Evolutionary conservation across 2,888 invertebrate genomes (phyloP), one percentile per base, ranked within the genome.

Genomic region (Mycalesis mineus): DNA sequence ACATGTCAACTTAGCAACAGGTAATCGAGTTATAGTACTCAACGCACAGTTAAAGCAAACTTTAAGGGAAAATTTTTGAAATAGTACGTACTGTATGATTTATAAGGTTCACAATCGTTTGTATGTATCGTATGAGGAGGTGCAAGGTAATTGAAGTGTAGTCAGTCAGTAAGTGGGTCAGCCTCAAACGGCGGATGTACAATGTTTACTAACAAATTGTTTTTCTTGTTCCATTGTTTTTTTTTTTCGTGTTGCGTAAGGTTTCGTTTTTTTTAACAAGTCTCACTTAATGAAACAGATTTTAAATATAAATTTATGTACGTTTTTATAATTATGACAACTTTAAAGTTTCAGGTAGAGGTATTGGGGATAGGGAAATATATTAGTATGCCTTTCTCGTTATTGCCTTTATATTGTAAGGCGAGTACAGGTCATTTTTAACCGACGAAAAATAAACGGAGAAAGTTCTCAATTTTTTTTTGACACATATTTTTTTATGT

Each of bases 161-260:
- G 31, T 44, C 40, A 36, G 50, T 40, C 50, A 52, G 56, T 51
- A 64, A 60, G 74, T 83, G 62, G 80, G 81, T 77, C 79, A 77
- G 65, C 64, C 60, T 67, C 66, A 71, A 72, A 72, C 73, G 73
- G 75, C 70, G 70, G 71, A 75, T 74, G 72, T 61, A 68, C 60
- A 60, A 63, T 82, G 80, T 83, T 84, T 84, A 83, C 79, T 74
- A 82, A 83, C 80, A 67, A 78, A 77, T 68, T 62, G 60, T 71
- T 73, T 68, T 62, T 67, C 63, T 65, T 68, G 70, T 50, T 75
- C 75, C 77, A 80, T 74, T 79, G 66, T 66, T 66, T n/a, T 57
- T 57, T 44, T 47, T 42, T 57, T 51, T 40, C n/a, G 31, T 9
- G 51, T 45, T 47, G 17, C 39, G 45, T 45, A 51, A 52, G 41